Evolutionary conservation across 2,888 invertebrate species (phyloP), one percentile per base, ranked within the genome.

Genomic region (Tenthredo amoena): DNA sequence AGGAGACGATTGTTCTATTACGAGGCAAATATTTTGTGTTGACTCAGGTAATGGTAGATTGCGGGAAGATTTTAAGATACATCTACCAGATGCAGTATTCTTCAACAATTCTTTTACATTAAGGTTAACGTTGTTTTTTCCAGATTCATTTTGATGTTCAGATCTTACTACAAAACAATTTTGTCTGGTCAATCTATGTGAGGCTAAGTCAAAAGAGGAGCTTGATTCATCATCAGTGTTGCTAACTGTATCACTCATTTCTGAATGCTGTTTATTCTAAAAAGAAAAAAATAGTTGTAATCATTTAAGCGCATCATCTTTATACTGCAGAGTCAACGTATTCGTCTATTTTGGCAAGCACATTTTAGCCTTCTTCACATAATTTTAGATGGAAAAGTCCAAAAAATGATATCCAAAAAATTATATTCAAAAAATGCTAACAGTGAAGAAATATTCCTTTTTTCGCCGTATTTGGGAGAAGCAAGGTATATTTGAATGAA

Each of bases 21-120:
- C n/a, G n/a, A n/a, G n/a, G n/a, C n/a, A n/a, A n/a, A n/a, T n/a
- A n/a, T n/a, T n/a, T n/a, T n/a, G 74, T 18, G 74, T n/a, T 9
- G 74, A 21, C 74, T 40, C 37, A 37, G 74, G 43, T 37, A 74
- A 74, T 3, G 21, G 43, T 74, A 40, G 40, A 21, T 74, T 74
- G 21, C 74, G 74, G 10, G 74, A 74, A n/a, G n/a, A 74, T 43
- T 74, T 74, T 37, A 74, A 18, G 43, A 74, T 74, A 74, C 74
- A 74, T 74, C 74, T 74, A 34, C 74, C 74, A 40, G 74, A 31
- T 74, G 74, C 40, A 15, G 74, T 74, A 74, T 37, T 74, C 21
- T 74, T 74, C n/a, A 74, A 43, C 37, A 74, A 40, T 74, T 74
- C 26, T 18, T 40, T 74, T 7, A 74, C 74, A 74, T 74, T 74